phyloP scores from a whole-genome alignment of 2,797 vertebrate species.

The Acanthurus tractus region DNA sequence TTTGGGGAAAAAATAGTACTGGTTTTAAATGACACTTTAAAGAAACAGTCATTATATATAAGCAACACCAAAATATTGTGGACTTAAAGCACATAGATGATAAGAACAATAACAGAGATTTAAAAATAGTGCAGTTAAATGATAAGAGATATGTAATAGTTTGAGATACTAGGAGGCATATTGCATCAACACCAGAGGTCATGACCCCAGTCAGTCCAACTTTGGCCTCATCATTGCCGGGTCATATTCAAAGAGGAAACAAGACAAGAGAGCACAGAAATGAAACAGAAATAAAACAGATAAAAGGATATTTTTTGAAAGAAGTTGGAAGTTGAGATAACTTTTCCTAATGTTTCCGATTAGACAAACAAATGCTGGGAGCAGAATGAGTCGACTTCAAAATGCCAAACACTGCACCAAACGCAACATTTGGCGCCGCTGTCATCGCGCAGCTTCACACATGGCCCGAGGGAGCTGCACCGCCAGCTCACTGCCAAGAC shows the following conservation, averaged over 20 bases:
- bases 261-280: not conserved
- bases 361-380: slow-evolving; percentile 1
- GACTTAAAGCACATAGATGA: not conserved
- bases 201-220: not conserved
- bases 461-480: slow-evolving; percentile 46
- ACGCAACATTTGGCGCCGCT: slow-evolving; percentile 34
- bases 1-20: not conserved
- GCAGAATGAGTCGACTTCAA: slow-evolving; percentile 11
- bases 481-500: slow-evolving; percentile 48
- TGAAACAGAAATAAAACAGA: not conserved
- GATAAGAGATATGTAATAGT: too few species aligned
- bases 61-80: not conserved
- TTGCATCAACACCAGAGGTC: not conserved
- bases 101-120: not conserved
- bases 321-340: not conserved
- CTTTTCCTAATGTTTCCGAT: slow-evolving; percentile 16
- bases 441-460: slow-evolving; percentile 38
- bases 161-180: not conserved
- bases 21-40: not conserved
- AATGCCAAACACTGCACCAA: slow-evolving; percentile 27
- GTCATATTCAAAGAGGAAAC: not conserved
- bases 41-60: not conserved
- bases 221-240: not conserved
- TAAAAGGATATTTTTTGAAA: not conserved
- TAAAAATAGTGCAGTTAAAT: not conserved